Evolutionary conservation across 2,113 vertebrate genomes (phyloP).

Genomic region (Callaeas wilsoni): DNA sequence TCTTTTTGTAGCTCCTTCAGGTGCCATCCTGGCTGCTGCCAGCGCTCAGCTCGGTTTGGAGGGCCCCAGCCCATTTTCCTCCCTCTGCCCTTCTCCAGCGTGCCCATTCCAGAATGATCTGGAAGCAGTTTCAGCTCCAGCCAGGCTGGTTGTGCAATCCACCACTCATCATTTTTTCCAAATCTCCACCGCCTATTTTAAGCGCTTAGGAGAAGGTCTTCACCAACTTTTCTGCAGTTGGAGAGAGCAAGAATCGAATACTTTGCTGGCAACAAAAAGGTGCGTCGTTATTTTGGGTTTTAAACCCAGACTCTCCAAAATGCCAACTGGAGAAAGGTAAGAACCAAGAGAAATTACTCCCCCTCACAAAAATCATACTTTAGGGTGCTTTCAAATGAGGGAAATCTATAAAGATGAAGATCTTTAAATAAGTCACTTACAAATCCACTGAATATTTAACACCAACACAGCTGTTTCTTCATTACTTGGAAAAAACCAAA

Average conservation of each 20-base stretch:
- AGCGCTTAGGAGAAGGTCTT: background rate
- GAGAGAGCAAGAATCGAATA: background rate
- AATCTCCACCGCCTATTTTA: slow-evolving; percentile 9
- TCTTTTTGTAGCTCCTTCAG: background rate
- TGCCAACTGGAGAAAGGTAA: background rate
- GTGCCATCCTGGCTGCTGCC: background rate
- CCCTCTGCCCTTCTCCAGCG: background rate
- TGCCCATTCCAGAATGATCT: background rate
- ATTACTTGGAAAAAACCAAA: background rate
- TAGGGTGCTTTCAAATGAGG: background rate
- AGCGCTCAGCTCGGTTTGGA: background rate
- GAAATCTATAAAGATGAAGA: background rate
- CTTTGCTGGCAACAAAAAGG: background rate
- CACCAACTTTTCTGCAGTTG: background rate
- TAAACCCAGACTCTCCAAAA: background rate
- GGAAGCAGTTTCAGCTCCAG: background rate
- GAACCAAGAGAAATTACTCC: background rate
- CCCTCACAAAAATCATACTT: background rate
- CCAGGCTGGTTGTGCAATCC: background rate
- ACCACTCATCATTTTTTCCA: slow-evolving; percentile 6
- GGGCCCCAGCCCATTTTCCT: background rate
- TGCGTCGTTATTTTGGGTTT: background rate
- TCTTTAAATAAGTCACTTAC: background rate
- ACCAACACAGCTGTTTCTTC: slow-evolving; percentile 38
- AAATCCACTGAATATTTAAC: slow-evolving; percentile 32